Conservation (phyloP, 1,140 invertebrate species). For the Euglossa dilemma region DNA sequence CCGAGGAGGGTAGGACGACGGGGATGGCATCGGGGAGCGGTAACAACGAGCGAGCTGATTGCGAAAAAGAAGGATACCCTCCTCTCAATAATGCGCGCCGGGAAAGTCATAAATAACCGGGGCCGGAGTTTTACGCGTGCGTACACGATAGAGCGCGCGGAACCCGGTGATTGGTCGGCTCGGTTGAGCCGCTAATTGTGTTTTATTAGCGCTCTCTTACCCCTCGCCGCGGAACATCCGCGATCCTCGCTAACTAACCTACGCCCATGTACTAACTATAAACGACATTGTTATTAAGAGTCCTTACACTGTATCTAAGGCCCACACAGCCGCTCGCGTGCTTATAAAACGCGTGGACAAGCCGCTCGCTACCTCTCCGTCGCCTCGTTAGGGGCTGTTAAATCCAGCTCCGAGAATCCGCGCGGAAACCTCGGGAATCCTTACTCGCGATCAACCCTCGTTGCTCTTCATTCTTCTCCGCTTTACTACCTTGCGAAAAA, state of each 20-base stretch:
- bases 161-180: slow-evolving; percentile 76
- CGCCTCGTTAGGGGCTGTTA: slow-evolving; percentile 73
- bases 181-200: slow-evolving; percentile 78
- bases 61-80: slow-evolving; percentile 60
- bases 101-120: slow-evolving; percentile 77
- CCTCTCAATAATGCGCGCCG: slow-evolving; percentile 71
- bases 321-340: slow-evolving; percentile 29
- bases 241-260: slow-evolving; percentile 75
- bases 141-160: slow-evolving; percentile 63
- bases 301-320: slow-evolving; percentile 48
- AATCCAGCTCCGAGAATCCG: slow-evolving; percentile 16
- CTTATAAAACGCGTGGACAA: slow-evolving; percentile 33
- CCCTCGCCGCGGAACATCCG: slow-evolving; percentile 40
- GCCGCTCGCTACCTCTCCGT: slow-evolving; percentile 50
- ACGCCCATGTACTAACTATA: slow-evolving; percentile 72
- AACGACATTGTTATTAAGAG: slow-evolving; percentile 78
- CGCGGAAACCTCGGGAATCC: neutral
- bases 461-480: too few relatives aligned
- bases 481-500: neutral
- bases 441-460: neutral
- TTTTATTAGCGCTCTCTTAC: slow-evolving; percentile 78
- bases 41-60: slow-evolving; percentile 61
- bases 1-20: neutral
- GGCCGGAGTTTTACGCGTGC: slow-evolving; percentile 73
- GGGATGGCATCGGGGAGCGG: slow-evolving; percentile 14